A percentile compares a stretch with the other conserved stretches of the same genome.
Conservation (phyloP, 2,888 invertebrate genomes). For the Drosophila macrospina region DNA sequence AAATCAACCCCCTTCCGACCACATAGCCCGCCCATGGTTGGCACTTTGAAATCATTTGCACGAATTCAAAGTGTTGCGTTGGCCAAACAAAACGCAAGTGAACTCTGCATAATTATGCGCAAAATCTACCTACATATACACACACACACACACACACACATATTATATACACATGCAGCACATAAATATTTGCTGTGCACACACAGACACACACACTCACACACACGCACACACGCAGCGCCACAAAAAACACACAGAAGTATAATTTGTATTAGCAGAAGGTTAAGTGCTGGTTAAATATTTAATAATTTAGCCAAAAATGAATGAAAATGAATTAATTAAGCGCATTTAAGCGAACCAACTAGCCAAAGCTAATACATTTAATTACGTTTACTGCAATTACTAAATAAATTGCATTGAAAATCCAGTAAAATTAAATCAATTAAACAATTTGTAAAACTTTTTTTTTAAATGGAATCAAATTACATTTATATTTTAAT, state of each 20-base stretch:
- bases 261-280: conserved; percentile 55
- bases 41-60: conserved; percentile 37
- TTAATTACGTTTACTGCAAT: conserved; percentile 2
- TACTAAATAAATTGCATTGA: conserved; percentile 17
- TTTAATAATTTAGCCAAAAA: conserved; percentile 55
- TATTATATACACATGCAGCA: background rate
- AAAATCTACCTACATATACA: conserved; percentile 44
- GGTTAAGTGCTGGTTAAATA: conserved; percentile 61
- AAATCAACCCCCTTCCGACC: too few species aligned
- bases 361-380: conserved; percentile 38
- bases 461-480: too few species aligned
- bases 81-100: conserved; percentile 65
- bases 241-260: conserved; percentile 17
- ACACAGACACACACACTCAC: conserved; percentile 40
- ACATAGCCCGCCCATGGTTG: conserved; percentile 16
- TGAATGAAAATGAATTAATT: conserved; percentile 53
- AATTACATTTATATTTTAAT: too few species aligned
- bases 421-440: conserved; percentile 15
- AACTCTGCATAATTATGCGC: conserved; percentile 72
- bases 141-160: too few species aligned
- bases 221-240: conserved; percentile 36
- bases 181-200: conserved; percentile 50
- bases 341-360: conserved; percentile 39
- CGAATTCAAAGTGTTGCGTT: conserved; percentile 59
- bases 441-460: background rate